Conservation (phyloP, 2,113 vertebrate species). For the Hypocryptadius cinnamomeus region DNA sequence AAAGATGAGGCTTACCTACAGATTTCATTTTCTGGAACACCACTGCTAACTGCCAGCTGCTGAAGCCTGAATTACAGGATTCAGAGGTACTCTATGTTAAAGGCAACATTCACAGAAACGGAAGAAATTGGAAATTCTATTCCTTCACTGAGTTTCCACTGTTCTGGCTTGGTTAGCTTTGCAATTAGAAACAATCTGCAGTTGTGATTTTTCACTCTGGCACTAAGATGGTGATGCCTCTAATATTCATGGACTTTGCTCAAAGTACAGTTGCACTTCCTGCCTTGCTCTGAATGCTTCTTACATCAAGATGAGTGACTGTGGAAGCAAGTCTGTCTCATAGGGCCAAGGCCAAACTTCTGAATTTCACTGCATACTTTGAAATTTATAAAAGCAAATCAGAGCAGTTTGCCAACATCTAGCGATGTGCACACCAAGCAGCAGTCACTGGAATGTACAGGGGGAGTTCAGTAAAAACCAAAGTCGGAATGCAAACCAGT, state of each 20-base stretch:
- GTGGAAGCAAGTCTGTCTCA: neutral
- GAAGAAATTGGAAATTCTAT: neutral
- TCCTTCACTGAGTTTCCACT: neutral
- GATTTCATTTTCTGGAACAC: neutral
- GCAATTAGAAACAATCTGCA: neutral
- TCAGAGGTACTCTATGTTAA: neutral
- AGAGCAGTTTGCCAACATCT: constrained; percentile 5
- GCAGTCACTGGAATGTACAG: neutral
- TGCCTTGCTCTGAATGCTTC: neutral
- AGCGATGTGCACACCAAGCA: neutral
- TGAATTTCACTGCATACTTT: neutral
- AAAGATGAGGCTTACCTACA: neutral
- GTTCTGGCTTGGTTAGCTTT: neutral
- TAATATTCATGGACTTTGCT: neutral
- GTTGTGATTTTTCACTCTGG: neutral
- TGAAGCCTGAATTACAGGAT: constrained; percentile 2
- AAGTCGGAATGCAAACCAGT: neutral
- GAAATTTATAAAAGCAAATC: neutral
- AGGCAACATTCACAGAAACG: neutral
- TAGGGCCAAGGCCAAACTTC: neutral
- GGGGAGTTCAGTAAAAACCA: neutral
- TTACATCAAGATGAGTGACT: neutral
- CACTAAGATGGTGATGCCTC: neutral
- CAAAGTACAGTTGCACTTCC: neutral
- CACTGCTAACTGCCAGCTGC: neutral